Evolutionary conservation across 2,797 vertebrate genomes (phyloP), one percentile per base, ranked within the genome.

Genomic region (Enteromius anoplus): DNA sequence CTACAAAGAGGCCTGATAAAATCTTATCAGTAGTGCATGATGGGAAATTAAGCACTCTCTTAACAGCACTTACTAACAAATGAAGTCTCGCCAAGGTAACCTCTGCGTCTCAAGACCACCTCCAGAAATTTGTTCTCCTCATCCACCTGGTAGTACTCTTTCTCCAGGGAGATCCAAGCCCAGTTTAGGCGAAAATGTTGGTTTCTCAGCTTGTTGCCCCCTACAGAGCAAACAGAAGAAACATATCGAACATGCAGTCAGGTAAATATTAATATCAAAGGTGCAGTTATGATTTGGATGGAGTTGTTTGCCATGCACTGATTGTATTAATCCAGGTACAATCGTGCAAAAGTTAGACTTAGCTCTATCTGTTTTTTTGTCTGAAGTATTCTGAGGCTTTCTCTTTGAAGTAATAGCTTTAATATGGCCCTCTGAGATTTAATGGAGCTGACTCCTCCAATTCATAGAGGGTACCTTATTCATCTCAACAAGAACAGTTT

Each of bases 91-190:
- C 97, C 98, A 72, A 98, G 92, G 88, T 96, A 98, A 21, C 98
- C 98, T 84, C 97, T 95, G 14, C 97, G 95, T 86, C 93, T 96
- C 83, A 99, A 94, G 86, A 94, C 86, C 83, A 99, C 93, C 88
- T 98, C 97, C 87, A 99, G 91, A 89, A 95, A 96, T 90, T 95
- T 98, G 85, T 92, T 91, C 66, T 97, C 96, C 86, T 99, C 98
- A 4, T 99, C 94, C 90, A 99, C 93, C 84, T 96, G 90, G 23
- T 97, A 97, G 88, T 94, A 93, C 4, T 97, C 93, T 84, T 95
- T 97, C 92, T 97, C 98, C 79, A 99, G 91, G 6, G 97, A 98
- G 87, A 99, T 98, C 97, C 97, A 99, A 17, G 97, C 96, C 98
- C 98, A 99, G 81, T 96, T 97, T 68, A 99, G 90, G 64, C 92